Conservation (phyloP, 2,888 invertebrate species). For the Gnatocerus cornutus region DNA sequence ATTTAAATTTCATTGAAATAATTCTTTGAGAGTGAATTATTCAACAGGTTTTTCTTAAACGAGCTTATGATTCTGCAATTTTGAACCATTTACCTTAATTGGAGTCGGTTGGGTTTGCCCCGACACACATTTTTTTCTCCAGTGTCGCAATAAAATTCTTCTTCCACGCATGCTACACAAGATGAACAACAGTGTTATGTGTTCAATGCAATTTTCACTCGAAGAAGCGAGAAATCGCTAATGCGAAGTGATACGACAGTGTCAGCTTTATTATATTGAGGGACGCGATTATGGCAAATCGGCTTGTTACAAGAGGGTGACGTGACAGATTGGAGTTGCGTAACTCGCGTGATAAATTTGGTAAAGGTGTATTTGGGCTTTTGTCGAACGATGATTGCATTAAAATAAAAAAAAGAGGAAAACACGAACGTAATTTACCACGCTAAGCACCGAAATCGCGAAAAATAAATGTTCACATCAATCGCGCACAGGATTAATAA, state of each 20-base stretch:
- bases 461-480: no score
- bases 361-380: conserved; percentile 14
- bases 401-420: conserved; percentile 3
- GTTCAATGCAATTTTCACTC: conserved; percentile 32
- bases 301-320: conserved; percentile 26
- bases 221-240: conserved; percentile 30
- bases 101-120: conserved; percentile 10
- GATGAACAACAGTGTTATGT: conserved; percentile 3
- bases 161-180: not conserved
- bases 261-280: conserved; percentile 34
- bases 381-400: no score
- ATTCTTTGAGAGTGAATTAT: conserved; percentile 48
- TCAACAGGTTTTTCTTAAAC: conserved; percentile 49
- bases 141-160: not conserved
- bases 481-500: no score
- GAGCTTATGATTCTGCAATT: conserved; percentile 46
- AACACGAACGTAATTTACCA: no score
- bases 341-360: conserved; percentile 27
- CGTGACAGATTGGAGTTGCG: conserved; percentile 32
- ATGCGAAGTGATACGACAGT: conserved; percentile 29
- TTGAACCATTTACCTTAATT: conserved; percentile 43
- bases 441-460: no score
- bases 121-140: conserved; percentile 10
- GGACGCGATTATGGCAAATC: conserved; percentile 23
- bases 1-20: conserved; percentile 48